Conservation (phyloP, 2,113 vertebrate genomes). For the Melanocharis versteri region DNA sequence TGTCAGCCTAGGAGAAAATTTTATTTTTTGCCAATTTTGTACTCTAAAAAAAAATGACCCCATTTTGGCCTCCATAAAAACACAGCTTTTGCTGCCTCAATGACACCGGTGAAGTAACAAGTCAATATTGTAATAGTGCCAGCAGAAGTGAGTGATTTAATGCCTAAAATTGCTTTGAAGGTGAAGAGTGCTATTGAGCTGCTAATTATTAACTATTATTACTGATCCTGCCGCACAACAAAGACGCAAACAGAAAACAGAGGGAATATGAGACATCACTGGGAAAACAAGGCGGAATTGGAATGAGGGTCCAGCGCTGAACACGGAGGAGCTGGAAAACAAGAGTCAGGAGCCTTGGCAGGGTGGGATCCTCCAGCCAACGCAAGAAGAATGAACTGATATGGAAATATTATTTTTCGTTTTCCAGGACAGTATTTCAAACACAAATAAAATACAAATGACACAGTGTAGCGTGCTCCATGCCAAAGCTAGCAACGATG, state of each 20-base stretch:
- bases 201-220: slow-evolving; percentile 66
- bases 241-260: slow-evolving; percentile 32
- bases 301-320: not conserved
- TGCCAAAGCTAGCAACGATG: not conserved
- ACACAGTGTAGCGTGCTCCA: not conserved
- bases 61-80: slow-evolving; percentile 49
- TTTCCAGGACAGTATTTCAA: not conserved
- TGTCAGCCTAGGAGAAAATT: slow-evolving; percentile 50
- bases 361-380: not conserved
- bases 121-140: slow-evolving; percentile 50
- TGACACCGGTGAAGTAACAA: slow-evolving; percentile 51
- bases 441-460: not conserved
- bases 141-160: slow-evolving; percentile 47
- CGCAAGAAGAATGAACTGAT: not conserved
- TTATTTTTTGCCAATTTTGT: slow-evolving; percentile 55
- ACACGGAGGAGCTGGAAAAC: not conserved
- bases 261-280: not conserved
- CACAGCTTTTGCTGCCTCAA: not conserved
- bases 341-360: not conserved
- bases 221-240: slow-evolving; percentile 7
- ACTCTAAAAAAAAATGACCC: slow-evolving; percentile 36
- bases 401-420: not conserved
- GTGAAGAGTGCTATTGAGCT: slow-evolving; percentile 55
- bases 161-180: slow-evolving; percentile 47
- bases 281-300: not conserved